These are phyloP conservation scores for Acanthosepion pharaonis DNA, from an alignment of 2,888 invertebrate genomes.

Conservation along the genomic window DNA sequence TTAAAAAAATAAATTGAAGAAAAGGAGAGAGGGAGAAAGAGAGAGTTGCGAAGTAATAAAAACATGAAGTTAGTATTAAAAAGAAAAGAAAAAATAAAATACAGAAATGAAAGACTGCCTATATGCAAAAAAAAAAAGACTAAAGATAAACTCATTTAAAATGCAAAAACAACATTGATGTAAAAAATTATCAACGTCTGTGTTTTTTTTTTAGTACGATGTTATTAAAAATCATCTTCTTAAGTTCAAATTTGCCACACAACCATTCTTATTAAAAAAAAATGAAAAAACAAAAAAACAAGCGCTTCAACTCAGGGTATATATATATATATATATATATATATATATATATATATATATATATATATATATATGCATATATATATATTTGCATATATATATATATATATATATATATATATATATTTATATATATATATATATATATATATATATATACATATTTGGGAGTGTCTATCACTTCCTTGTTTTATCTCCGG, in stretches of 20 bases:
- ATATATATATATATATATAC: not conserved
- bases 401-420: conserved; percentile 47
- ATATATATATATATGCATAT: conserved; percentile 49
- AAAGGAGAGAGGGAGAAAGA: not conserved
- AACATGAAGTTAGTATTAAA: not conserved
- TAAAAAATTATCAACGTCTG: conserved; percentile 6
- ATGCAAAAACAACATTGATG: conserved; percentile 38
- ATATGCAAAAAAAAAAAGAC: not conserved
- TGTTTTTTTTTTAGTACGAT: conserved; percentile 35
- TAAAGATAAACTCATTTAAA: not conserved
- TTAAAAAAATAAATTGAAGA: not conserved
- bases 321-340: not conserved
- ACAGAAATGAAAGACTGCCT: not conserved
- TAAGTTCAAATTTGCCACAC: conserved; percentile 4
- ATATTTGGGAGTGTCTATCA: not conserved
- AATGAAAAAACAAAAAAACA: not conserved
- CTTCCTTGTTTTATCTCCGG: not conserved
- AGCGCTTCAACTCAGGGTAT: not conserved
- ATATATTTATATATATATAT: conserved; percentile 50
- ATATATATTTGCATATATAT: too few relatives aligned
- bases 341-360: conserved; percentile 47
- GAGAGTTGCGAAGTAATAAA: not conserved
- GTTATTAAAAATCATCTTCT: not conserved
- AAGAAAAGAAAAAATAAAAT: not conserved
- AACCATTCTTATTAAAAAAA: not conserved